phyloP scores from a whole-genome alignment of 2,797 vertebrate species.

The Anguilla megastoma region DNA sequence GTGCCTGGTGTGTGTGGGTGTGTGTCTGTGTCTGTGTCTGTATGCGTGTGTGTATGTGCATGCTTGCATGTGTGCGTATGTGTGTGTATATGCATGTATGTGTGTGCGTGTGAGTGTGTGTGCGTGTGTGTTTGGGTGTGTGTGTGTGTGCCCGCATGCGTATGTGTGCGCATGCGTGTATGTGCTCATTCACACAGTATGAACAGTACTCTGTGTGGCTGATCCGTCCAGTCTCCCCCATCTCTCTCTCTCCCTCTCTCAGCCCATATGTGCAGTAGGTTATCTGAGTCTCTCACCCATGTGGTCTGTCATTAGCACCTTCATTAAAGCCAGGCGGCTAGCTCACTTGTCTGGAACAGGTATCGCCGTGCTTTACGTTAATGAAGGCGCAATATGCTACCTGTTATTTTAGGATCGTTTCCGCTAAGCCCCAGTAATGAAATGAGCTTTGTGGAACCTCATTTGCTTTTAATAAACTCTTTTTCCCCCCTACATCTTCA shows the following conservation, averaged over 20 bases:
- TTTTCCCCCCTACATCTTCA: not conserved
- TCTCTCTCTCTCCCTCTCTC: conserved; percentile 38
- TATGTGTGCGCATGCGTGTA: not conserved
- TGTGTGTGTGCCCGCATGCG: not conserved
- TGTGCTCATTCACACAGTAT: not conserved
- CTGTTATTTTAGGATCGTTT: conserved; percentile 80
- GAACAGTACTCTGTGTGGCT: not conserved
- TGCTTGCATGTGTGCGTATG: not conserved
- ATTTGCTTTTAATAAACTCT: conserved; percentile 72
- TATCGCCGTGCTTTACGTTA: conserved; percentile 55
- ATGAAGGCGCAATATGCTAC: conserved; percentile 74
- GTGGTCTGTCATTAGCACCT: conserved; percentile 67
- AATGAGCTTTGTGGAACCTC: conserved; percentile 72
- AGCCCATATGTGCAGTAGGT: conserved; percentile 52
- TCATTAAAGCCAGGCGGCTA: conserved; percentile 62
- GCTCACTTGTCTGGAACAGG: conserved; percentile 66
- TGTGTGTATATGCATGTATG: not conserved
- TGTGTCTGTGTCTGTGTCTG: not conserved
- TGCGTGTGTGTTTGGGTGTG: not conserved
- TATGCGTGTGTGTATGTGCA: not conserved
- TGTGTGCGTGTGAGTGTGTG: not conserved
- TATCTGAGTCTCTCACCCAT: conserved; percentile 63
- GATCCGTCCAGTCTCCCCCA: conserved; percentile 26
- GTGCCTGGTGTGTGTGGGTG: not conserved
- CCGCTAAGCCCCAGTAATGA: conserved; percentile 70